phyloP scores from a whole-genome alignment of 2,888 invertebrate genomes.

The Cerceris rybyensis region DNA sequence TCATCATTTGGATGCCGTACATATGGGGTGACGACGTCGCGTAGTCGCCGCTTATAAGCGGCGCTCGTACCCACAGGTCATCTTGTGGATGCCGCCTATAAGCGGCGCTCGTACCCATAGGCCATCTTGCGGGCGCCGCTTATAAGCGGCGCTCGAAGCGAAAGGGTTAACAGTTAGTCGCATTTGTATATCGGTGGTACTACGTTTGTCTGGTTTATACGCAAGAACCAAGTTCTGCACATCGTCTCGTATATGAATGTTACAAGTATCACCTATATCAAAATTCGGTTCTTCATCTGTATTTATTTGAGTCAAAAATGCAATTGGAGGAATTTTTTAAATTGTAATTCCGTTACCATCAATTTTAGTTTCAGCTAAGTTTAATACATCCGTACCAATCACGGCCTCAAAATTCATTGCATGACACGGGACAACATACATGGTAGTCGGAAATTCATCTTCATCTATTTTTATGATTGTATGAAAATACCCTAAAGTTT shows the following conservation, averaged over 20 bases:
- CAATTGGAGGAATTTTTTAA: neutral
- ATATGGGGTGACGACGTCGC: no score
- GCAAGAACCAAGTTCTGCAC: neutral
- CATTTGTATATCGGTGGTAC: constrained; percentile 56
- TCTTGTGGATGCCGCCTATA: no score
- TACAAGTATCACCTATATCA: neutral
- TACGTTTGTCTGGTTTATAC: constrained; percentile 51
- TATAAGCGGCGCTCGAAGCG: no score
- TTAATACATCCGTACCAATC: constrained; percentile 22
- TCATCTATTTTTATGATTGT: constrained; percentile 4
- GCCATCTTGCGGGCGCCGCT: no score
- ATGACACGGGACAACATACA: constrained; percentile 20
- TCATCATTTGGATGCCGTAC: no score
- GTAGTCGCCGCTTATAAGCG: no score
- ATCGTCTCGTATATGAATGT: constrained; percentile 1
- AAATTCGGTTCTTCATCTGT: neutral
- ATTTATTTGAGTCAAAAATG: constrained; percentile 12
- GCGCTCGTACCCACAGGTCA: no score
- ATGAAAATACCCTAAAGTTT: constrained; percentile 9
- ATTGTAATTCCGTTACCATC: constrained; percentile 11
- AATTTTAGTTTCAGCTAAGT: constrained; percentile 19
- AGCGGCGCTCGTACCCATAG: no score
- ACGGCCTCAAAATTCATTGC: constrained; percentile 18
- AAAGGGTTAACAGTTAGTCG: no score
- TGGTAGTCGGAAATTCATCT: constrained; percentile 12